phyloP scores from a whole-genome alignment of 2,113 vertebrate genomes.

The Mesitornis unicolor region DNA sequence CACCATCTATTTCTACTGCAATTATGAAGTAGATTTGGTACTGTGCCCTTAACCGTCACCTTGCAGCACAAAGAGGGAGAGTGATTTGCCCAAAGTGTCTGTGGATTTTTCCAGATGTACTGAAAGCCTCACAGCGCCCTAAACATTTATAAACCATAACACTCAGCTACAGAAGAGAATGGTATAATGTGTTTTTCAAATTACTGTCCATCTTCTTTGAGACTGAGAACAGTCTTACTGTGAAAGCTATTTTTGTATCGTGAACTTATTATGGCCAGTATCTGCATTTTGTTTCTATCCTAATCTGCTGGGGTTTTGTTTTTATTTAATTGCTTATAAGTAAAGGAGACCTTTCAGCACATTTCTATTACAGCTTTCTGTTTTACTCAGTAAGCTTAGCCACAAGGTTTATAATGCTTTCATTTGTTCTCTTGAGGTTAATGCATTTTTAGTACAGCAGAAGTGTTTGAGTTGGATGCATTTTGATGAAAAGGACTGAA shows the following conservation, averaged over 20 bases:
- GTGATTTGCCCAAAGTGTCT: not conserved
- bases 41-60: not conserved
- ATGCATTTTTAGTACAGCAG: not conserved
- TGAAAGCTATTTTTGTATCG: not conserved
- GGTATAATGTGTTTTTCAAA: not conserved
- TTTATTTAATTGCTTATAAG: slow-evolving; percentile 13
- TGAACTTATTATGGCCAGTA: not conserved
- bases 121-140: not conserved
- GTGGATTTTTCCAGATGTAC: not conserved
- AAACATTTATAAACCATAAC: not conserved
- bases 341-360: not conserved
- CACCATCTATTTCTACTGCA: not conserved
- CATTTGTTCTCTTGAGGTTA: not conserved
- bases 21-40: not conserved
- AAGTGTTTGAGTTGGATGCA: not conserved
- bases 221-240: not conserved
- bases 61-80: not conserved
- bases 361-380: not conserved
- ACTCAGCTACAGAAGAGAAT: not conserved
- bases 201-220: not conserved
- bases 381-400: not conserved
- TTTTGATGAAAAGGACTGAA: not conserved
- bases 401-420: not conserved
- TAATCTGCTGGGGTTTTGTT: not conserved
- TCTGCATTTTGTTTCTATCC: not conserved